Conservation (phyloP, 2,797 vertebrate genomes). For the Melanotaenia parkinsoni region DNA sequence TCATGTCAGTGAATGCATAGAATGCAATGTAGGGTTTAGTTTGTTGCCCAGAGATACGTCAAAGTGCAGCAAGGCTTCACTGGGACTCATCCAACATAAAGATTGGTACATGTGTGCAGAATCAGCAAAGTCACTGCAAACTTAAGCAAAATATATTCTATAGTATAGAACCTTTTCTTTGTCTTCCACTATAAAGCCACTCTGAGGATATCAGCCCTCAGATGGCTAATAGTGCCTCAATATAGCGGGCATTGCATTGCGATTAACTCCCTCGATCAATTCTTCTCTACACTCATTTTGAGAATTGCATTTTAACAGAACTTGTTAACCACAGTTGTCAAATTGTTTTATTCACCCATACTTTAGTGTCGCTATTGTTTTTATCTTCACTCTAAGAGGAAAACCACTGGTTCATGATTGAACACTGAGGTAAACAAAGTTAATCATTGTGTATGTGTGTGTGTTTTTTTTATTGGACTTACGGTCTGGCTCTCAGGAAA, state of each 20-base stretch:
- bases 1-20: neutral
- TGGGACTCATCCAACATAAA: neutral
- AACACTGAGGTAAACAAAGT: neutral
- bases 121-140: neutral
- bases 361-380: neutral
- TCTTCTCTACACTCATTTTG: neutral
- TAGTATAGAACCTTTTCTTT: neutral
- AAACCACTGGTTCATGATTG: neutral
- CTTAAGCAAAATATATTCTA: neutral
- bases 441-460: neutral
- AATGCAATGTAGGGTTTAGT: neutral
- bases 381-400: neutral
- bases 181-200: neutral
- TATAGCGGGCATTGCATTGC: neutral
- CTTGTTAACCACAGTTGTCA: neutral
- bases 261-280: neutral
- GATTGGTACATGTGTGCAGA: neutral
- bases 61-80: neutral
- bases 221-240: neutral
- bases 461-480: slow-evolving; percentile 53
- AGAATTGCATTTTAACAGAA: neutral
- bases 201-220: neutral
- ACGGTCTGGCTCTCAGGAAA: slow-evolving; percentile 97
- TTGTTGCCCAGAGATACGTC: no score
- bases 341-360: neutral